Conservation (phyloP, 2,888 invertebrate genomes). For the Empis livida region DNA sequence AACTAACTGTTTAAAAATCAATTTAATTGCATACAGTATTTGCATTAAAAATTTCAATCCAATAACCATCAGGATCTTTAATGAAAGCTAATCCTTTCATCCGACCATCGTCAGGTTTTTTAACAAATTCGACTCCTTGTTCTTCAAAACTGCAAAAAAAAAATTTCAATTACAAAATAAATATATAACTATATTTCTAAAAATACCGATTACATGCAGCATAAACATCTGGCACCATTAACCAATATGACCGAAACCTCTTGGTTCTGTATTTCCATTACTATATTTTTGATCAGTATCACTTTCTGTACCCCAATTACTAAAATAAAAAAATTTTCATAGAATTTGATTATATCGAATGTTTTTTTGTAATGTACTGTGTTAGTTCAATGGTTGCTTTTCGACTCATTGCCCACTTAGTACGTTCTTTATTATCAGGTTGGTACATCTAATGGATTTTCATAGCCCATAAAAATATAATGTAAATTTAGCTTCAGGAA, state of each 20-base stretch:
- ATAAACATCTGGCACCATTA: slow-evolving; percentile 80
- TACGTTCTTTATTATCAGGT: slow-evolving; percentile 52
- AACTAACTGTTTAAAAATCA: too few relatives aligned
- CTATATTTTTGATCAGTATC: slow-evolving; percentile 69
- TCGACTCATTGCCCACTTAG: slow-evolving; percentile 64
- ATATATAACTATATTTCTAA: slow-evolving; percentile 1
- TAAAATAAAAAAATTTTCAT: slow-evolving; percentile 35
- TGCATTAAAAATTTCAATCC: slow-evolving; percentile 79
- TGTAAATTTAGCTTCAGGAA: slow-evolving; percentile 78
- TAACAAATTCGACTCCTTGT: slow-evolving; percentile 76
- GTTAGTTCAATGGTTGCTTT: slow-evolving; percentile 85
- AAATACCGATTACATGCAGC: slow-evolving; percentile 57
- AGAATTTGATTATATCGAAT: neutral
- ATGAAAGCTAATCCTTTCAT: slow-evolving; percentile 93
- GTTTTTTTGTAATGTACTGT: slow-evolving; percentile 55
- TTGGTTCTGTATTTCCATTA: slow-evolving; percentile 79
- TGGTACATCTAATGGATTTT: slow-evolving; percentile 59
- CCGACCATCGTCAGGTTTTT: slow-evolving; percentile 79
- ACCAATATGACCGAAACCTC: slow-evolving; percentile 90
- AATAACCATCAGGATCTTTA: slow-evolving; percentile 91
- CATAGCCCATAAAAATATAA: slow-evolving; percentile 84
- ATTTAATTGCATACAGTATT: slow-evolving; percentile 18
- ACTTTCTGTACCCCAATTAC: slow-evolving; percentile 91
- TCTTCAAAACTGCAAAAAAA: slow-evolving; percentile 60
- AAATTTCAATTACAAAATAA: too few relatives aligned